These are phyloP conservation scores for Diarsia mendica DNA, from an alignment of 2,888 invertebrate species.

Conservation along the genomic window DNA sequence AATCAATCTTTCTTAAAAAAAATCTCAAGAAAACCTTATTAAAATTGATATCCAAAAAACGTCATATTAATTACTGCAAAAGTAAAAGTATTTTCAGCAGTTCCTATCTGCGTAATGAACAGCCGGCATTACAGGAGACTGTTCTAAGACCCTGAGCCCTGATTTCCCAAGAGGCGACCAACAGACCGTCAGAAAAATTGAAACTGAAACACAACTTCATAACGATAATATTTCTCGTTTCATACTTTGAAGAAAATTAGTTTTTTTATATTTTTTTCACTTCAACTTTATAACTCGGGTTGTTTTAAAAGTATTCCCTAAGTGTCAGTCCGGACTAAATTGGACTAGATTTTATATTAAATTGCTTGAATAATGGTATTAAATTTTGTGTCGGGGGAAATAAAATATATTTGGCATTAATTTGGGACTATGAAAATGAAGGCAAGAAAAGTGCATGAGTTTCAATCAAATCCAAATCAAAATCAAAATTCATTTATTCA, in stretches of 20 bases:
- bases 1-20: neutral
- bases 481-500: too few species aligned
- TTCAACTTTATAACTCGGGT: slow-evolving; percentile 52
- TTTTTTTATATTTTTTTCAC: slow-evolving; percentile 46
- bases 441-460: neutral
- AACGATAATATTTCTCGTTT: slow-evolving; percentile 66
- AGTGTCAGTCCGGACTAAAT: slow-evolving; percentile 34
- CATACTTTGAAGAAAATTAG: slow-evolving; percentile 58
- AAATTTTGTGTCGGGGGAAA: slow-evolving; percentile 35
- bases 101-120: slow-evolving; percentile 64
- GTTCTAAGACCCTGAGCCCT: slow-evolving; percentile 65
- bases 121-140: slow-evolving; percentile 63
- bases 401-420: slow-evolving; percentile 27
- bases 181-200: slow-evolving; percentile 73
- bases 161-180: slow-evolving; percentile 72
- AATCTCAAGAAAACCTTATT: neutral
- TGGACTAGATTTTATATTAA: slow-evolving; percentile 44
- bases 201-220: slow-evolving; percentile 68
- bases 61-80: slow-evolving; percentile 28
- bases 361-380: slow-evolving; percentile 36
- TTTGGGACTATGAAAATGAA: slow-evolving; percentile 1
- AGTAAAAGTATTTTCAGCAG: slow-evolving; percentile 36
- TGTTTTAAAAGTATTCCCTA: slow-evolving; percentile 60
- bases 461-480: too few species aligned
- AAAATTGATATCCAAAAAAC: neutral